phyloP scores from a whole-genome alignment of 2,113 vertebrate genomes.

The Aphelocoma coerulescens region DNA sequence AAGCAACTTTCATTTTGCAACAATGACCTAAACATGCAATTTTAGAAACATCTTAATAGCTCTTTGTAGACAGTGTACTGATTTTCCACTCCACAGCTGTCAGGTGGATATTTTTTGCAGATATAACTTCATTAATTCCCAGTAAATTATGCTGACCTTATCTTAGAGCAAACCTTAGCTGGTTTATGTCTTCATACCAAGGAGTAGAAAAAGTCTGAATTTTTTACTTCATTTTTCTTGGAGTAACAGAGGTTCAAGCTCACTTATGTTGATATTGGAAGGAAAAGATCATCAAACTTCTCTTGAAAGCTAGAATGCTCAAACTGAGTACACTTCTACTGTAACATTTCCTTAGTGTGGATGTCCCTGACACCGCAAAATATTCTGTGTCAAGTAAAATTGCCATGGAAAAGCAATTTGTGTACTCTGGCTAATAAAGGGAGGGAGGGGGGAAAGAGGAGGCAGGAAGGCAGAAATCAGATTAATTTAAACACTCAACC shows the following conservation, averaged over 20 bases:
- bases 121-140: not conserved
- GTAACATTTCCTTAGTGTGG: not conserved
- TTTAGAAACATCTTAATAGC: not conserved
- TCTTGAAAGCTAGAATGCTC: not conserved
- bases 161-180: not conserved
- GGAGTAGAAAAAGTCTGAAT: not conserved
- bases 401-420: not conserved
- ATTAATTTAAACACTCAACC: not conserved
- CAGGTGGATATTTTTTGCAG: not conserved
- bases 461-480: not conserved
- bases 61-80: not conserved
- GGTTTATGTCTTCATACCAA: not conserved
- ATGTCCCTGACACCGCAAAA: not conserved
- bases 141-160: not conserved
- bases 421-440: not conserved
- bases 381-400: not conserved
- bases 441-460: rapidly evolving
- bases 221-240: not conserved
- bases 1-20: not conserved
- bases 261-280: not conserved
- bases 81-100: not conserved
- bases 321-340: not conserved
- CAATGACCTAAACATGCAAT: not conserved
- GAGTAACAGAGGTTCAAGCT: not conserved
- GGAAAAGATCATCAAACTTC: not conserved